Conservation (phyloP, 35 echinoderm and acorn worm genomes). For the Eucidaris tribuloides region DNA sequence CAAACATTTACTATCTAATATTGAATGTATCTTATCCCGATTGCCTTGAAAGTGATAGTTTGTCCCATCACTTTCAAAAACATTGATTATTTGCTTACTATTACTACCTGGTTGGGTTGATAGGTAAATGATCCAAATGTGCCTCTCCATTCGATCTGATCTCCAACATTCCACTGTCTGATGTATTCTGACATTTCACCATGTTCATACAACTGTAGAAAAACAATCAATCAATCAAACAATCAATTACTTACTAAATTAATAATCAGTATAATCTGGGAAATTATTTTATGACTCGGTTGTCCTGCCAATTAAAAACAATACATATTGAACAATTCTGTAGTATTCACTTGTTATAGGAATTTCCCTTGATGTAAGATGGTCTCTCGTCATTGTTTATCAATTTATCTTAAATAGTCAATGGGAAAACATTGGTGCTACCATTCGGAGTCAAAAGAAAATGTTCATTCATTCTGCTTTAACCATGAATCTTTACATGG, state of each 20-base stretch:
- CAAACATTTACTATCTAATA: not conserved
- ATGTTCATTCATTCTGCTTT: not conserved
- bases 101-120: conserved; percentile 62
- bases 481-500: not conserved
- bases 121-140: conserved; percentile 56
- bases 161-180: conserved; percentile 52
- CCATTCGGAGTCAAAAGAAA: not conserved
- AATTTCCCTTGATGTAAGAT: not conserved
- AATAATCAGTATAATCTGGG: not conserved
- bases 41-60: no score
- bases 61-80: no score
- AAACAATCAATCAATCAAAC: not conserved
- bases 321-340: not conserved
- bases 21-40: not conserved
- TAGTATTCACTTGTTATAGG: not conserved
- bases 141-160: conserved; percentile 53
- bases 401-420: not conserved
- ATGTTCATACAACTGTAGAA: conserved; percentile 64
- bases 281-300: not conserved
- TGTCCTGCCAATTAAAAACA: not conserved
- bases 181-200: conserved; percentile 67
- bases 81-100: no score
- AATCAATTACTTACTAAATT: not conserved
- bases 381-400: not conserved
- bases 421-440: not conserved